A percentile compares a stretch with the other conserved stretches of the same genome.
Conservation (phyloP, 2,888 invertebrate genomes). For the Phanerotoma sp. region DNA sequence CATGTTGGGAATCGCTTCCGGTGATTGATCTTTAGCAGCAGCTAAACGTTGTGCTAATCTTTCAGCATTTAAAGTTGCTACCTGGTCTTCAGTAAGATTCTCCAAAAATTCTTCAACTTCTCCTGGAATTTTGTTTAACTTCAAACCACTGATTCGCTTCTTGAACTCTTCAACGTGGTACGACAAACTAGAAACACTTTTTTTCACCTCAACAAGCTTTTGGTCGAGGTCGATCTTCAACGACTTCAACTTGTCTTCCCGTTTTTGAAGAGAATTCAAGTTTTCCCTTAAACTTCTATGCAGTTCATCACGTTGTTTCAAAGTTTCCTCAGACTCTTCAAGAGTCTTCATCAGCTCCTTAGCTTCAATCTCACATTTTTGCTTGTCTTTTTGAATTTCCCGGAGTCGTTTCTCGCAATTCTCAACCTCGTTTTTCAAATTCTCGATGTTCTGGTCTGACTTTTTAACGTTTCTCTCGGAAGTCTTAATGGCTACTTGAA, state of each 20-base stretch:
- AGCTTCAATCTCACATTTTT: constrained; percentile 63
- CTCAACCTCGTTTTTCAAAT: constrained; percentile 70
- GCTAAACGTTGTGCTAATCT: constrained; percentile 63
- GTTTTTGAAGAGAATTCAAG: constrained; percentile 63
- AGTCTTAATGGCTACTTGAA: constrained; percentile 71
- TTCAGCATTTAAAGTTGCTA: constrained; percentile 62
- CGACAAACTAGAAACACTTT: constrained; percentile 63
- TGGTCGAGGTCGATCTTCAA: constrained; percentile 75
- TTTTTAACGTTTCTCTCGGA: constrained; percentile 72
- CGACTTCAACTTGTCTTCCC: constrained; percentile 70
- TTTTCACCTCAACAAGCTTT: constrained; percentile 64
- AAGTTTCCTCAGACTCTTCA: constrained; percentile 63
- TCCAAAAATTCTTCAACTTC: constrained; percentile 58
- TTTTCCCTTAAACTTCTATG: constrained; percentile 63
- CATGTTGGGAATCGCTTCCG: constrained; percentile 50
- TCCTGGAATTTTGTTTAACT: constrained; percentile 66
- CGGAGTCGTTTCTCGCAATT: constrained; percentile 69
- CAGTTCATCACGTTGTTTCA: constrained; percentile 63
- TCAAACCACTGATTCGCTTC: constrained; percentile 62
- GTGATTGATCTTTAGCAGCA: constrained; percentile 62
- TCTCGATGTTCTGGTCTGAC: constrained; percentile 71
- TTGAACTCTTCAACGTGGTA: constrained; percentile 62
- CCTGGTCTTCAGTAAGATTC: constrained; percentile 67
- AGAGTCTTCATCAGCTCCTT: constrained; percentile 61
- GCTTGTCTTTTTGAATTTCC: constrained; percentile 62